Evolutionary conservation across 1,140 invertebrate species (phyloP), one percentile per base, ranked within the genome.

Genomic region (Oncopodura yosiiana): DNA sequence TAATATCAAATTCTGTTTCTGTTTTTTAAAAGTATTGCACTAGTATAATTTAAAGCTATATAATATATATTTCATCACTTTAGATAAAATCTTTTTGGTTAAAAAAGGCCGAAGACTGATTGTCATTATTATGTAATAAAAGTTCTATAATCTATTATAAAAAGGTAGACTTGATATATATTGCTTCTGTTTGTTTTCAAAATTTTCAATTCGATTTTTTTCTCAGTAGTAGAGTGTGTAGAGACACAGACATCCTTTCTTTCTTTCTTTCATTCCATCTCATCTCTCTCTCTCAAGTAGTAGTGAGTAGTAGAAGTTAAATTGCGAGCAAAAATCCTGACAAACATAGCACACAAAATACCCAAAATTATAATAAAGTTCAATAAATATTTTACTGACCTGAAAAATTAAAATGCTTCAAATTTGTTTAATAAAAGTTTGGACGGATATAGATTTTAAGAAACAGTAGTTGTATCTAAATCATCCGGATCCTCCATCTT

Each of bases 401-500:
- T 51, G 56, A 23, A 27, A 36, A 21, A 44, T 48, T 24, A 46
- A 36, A 32, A 23, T 26, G 16, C 16, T 18, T 41, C 38, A 12
- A 18, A 41, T 14, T 6, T 19, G 9, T 18, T 12, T 5, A 41
- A 16, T 41, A 41, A 18, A 11, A 41, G 18, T 41, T 41, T 41
- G 38, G 6, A 14, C 19, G 6, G 38, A 6, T 41, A 6, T 9
- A 18, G 19, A 16, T 41, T 41, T 9, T 9, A 6, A 16, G 6
- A 14, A 11, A 44, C 26, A 26, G 9, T 19, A 26, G 16, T 19
- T 9, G 16, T 21, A 24, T 44, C 42, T 41, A 16, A 41, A 41
- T 44, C 3, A 19, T 12, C 19, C 19, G 42, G 12, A 34, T n/a
- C 19, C 3, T 57, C 58, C 50, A 63, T 63, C 58, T 57, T 56